phyloP scores from a whole-genome alignment of 2,888 invertebrate genomes.

The Nephrotoma guestfalica region DNA sequence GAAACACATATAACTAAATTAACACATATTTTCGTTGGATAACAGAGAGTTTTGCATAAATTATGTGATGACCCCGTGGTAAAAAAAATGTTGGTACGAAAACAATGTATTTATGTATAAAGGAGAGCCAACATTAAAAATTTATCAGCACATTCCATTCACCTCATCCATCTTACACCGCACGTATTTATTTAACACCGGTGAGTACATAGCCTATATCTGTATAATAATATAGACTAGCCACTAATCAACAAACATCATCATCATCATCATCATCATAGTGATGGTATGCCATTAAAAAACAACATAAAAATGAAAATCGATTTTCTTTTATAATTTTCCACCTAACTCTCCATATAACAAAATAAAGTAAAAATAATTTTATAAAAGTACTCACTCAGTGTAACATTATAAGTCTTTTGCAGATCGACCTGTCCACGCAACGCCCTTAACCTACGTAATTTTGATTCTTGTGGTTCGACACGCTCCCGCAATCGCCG shows the following conservation, averaged over 20 bases:
- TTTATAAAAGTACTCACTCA: slow-evolving; percentile 56
- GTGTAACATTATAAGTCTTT: slow-evolving; percentile 78
- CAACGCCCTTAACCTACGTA: slow-evolving; percentile 78
- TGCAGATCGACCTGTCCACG: slow-evolving; percentile 89
- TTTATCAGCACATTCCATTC: not conserved
- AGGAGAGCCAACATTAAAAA: not conserved
- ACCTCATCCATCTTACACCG: not conserved
- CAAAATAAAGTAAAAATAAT: not conserved
- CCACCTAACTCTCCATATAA: not conserved
- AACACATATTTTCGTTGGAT: not conserved
- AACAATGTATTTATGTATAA: not conserved
- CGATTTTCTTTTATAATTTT: not conserved
- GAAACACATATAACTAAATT: not conserved
- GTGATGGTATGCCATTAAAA: not conserved
- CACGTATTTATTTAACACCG: too few relatives aligned
- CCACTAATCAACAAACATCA: not conserved
- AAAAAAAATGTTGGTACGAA: not conserved
- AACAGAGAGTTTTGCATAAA: not conserved
- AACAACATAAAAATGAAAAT: not conserved
- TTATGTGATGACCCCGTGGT: not conserved
- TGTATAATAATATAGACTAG: not conserved
- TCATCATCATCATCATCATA: not conserved
- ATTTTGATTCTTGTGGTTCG: slow-evolving; percentile 87
- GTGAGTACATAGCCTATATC: not conserved
- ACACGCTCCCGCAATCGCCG: slow-evolving; percentile 79